Conservation (phyloP, 2,797 vertebrate genomes). For the Dromococcyx pavoninus region DNA sequence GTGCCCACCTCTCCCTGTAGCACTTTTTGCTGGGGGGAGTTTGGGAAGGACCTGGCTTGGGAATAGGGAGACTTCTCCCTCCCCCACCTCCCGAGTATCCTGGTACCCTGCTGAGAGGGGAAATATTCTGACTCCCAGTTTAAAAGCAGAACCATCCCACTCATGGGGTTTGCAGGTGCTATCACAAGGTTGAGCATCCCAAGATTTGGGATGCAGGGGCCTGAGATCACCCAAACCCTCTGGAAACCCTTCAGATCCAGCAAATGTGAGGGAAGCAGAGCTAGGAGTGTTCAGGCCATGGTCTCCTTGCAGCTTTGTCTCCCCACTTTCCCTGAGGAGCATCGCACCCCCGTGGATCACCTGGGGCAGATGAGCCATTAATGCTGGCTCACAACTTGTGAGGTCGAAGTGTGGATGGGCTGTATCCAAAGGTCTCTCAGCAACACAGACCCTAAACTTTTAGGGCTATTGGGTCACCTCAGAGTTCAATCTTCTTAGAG, state of each 20-base stretch:
- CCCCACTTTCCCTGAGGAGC: rapidly evolving
- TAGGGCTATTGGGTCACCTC: constrained; percentile 69
- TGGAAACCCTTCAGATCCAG: not conserved
- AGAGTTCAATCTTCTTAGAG: constrained; percentile 77
- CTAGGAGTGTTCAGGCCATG: not conserved
- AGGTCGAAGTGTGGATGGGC: constrained; percentile 63
- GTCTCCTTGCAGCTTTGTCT: not conserved
- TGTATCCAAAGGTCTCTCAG: constrained; percentile 56
- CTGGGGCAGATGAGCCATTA: not conserved
- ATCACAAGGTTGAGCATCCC: no score
- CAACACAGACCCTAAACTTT: constrained; percentile 74
- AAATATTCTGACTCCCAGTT: rapidly evolving
- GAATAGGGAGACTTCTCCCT: not conserved
- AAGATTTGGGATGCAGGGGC: not conserved
- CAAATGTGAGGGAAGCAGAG: not conserved
- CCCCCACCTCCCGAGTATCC: not conserved
- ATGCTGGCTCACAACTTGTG: constrained; percentile 68
- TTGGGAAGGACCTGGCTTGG: rapidly evolving
- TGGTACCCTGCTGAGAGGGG: no score
- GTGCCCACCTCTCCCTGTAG: not conserved
- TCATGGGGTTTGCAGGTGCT: rapidly evolving
- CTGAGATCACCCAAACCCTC: not conserved
- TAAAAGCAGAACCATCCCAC: not conserved
- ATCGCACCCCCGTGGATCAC: not conserved
- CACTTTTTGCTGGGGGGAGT: not conserved